Base-by-base conservation (phyloP, 2,113 vertebrate species). In the Clarias macrocephalus region DNA sequence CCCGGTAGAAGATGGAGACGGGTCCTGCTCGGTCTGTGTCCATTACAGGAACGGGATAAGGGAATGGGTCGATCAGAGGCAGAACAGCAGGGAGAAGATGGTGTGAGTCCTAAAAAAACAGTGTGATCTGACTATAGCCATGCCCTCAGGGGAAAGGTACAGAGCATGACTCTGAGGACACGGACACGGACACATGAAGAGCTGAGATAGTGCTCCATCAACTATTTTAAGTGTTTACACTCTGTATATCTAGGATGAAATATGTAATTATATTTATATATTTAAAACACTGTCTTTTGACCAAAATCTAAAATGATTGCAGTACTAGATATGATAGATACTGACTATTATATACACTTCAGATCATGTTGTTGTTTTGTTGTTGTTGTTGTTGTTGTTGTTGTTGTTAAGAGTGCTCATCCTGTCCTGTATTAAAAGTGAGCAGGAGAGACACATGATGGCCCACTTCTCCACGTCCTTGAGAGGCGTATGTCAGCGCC, bases 391-490 rank as follows among this genome's bases (percentile, higher is more conserved):
- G 30, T 73, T 85, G 57, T 76, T 84, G 30, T 76, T 59, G 68
- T 75, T 85, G 73, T 86, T 79, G 33, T 77, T 66, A 1, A 54
- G 30, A 8, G 48, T 2, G 23, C 28, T 65, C 30, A 37, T n/a
- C 37, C 54, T 80, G 62, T 85, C 56, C n/a, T 57, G 52, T 68
- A 66, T 83, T 60, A 83, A 72, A 80, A 70, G 30, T 59, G 83
- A 83, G 60, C 23, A 93, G 91, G 92, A 93, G 90, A 89, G 91
- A 91, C 21, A 93, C 93, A 93, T 91, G 94, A 91, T 94, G 95
- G 92, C 94, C 94, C 94, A 95, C 92, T 95, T 95, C 94, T 94
- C 90, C 89, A 91, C 91, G 95, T 95, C 95, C 95, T 95, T 95
- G 94, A 95, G 94, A 95, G 93, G 94, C 94, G 92, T 94, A 94